Conservation (phyloP, 2,888 invertebrate species). For the Dasysyrphus albostriatus region DNA sequence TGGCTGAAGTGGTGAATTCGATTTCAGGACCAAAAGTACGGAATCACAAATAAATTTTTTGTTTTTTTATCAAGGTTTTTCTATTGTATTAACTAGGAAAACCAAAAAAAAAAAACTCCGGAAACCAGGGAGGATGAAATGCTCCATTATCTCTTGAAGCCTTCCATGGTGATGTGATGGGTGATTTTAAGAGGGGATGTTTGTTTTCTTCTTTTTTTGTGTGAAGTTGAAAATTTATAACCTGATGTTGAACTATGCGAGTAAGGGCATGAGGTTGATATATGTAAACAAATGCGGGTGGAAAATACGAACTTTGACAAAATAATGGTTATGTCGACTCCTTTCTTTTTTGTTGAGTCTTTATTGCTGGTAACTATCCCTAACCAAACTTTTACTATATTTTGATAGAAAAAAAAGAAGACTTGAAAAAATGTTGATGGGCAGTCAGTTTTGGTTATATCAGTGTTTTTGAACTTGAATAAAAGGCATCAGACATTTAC, state of each 20-base stretch:
- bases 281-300: conserved; percentile 60
- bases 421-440: conserved; percentile 31
- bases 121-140: conserved; percentile 36
- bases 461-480: conserved; percentile 48
- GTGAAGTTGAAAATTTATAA: conserved; percentile 60
- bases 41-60: conserved; percentile 45
- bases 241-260: conserved; percentile 4
- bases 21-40: conserved; percentile 28
- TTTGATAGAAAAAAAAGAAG: neutral
- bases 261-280: conserved; percentile 32
- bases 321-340: conserved; percentile 55
- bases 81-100: conserved; percentile 15
- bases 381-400: neutral
- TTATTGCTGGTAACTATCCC: conserved; percentile 6
- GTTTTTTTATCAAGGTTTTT: conserved; percentile 3
- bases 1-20: conserved; percentile 43
- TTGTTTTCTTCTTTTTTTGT: conserved; percentile 37
- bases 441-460: conserved; percentile 60
- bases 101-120: conserved; percentile 26
- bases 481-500: neutral
- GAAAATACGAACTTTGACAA: conserved; percentile 57
- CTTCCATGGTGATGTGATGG: conserved; percentile 13
- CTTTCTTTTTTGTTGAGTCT: neutral
- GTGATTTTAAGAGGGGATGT: neutral
- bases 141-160: conserved; percentile 62